phyloP scores from a whole-genome alignment of 1,140 invertebrate genomes.

The Eriocheir sinensis region DNA sequence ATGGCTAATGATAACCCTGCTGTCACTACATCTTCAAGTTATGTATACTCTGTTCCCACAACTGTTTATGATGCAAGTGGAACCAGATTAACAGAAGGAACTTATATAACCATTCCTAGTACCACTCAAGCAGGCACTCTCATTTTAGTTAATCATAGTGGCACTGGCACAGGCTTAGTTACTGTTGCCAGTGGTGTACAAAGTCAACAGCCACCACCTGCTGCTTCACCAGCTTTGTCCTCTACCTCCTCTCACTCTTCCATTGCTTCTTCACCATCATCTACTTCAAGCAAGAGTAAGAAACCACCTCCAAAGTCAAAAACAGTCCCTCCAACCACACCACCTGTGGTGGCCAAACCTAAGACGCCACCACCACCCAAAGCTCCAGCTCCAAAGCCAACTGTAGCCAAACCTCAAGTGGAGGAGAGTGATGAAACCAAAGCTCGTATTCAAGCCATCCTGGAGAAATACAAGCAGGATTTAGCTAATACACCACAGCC shows the following conservation, averaged over 20 bases:
- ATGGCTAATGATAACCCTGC: constrained; percentile 79
- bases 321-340: constrained; percentile 83
- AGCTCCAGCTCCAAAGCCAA: constrained; percentile 83
- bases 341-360: constrained; percentile 80
- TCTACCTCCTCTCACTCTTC: constrained; percentile 86
- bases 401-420: constrained; percentile 83
- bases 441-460: constrained; percentile 90
- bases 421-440: constrained; percentile 91
- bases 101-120: constrained; percentile 76
- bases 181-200: constrained; percentile 85
- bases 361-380: constrained; percentile 83
- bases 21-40: constrained; percentile 77
- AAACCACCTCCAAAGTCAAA: constrained; percentile 77
- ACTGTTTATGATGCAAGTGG: constrained; percentile 77
- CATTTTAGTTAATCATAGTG: constrained; percentile 78
- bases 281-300: constrained; percentile 78
- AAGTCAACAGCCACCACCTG: constrained; percentile 85
- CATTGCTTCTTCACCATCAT: constrained; percentile 83
- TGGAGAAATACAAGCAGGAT: constrained; percentile 91
- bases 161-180: constrained; percentile 72
- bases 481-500: constrained; percentile 90
- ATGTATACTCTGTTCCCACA: constrained; percentile 81
- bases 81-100: constrained; percentile 71
- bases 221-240: constrained; percentile 85
- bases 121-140: constrained; percentile 77